Evolutionary conservation across 2,888 invertebrate species (phyloP).

Genomic region (Callyntrura guangdongensis): DNA sequence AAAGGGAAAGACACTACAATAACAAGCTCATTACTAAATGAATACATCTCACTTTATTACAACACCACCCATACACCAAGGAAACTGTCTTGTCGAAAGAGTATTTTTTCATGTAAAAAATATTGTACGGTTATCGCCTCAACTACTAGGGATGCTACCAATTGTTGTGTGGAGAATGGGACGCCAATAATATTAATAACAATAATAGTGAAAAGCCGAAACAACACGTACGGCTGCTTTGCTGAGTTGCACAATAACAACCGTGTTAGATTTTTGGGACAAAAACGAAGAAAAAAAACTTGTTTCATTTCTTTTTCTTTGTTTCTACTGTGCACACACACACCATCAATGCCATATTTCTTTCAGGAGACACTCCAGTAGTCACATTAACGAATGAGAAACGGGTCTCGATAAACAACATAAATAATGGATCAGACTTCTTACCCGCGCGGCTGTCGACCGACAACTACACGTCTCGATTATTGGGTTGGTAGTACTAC

Average conservation of each 20-base stretch:
- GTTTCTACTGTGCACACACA: not conserved
- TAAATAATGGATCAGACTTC: constrained; percentile 81
- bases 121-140: not conserved
- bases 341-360: constrained; percentile 40
- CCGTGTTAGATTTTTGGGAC: constrained; percentile 33
- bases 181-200: constrained; percentile 46
- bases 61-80: not conserved
- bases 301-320: constrained; percentile 27
- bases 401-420: constrained; percentile 79
- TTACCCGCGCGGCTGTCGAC: not conserved
- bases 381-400: constrained; percentile 75
- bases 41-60: not conserved
- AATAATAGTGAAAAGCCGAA: not conserved
- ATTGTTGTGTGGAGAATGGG: constrained; percentile 38
- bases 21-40: constrained; percentile 19
- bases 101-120: not conserved
- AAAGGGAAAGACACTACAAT: not conserved
- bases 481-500: not conserved
- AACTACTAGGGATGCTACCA: not conserved
- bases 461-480: not conserved
- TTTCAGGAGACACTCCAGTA: constrained; percentile 28
- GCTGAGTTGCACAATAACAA: not conserved
- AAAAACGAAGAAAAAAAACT: constrained; percentile 3
- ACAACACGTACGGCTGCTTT: not conserved
- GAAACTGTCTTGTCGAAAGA: not conserved